These are phyloP conservation scores for Periplaneta americana DNA, from an alignment of 1,140 invertebrate species.

Conservation along the genomic window DNA sequence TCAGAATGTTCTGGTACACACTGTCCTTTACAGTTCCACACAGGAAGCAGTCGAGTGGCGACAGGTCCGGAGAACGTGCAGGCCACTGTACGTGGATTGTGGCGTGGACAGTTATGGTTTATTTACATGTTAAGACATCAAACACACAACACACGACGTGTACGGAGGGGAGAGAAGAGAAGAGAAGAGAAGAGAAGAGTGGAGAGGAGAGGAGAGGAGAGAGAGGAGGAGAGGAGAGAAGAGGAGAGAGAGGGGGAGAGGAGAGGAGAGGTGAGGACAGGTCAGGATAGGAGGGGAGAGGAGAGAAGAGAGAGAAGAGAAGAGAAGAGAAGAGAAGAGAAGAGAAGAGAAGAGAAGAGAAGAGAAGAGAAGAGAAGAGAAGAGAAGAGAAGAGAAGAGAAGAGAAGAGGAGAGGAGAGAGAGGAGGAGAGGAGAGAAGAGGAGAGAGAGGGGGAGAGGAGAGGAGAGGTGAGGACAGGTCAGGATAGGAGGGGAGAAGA, in stretches of 20 bases:
- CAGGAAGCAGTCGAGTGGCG: no score
- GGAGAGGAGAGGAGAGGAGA: constrained; percentile 15
- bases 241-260: not conserved
- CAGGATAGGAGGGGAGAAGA: not conserved
- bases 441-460: not conserved
- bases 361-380: no score
- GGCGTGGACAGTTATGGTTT: no score
- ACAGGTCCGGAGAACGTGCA: no score
- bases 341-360: not conserved
- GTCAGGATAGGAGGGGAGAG: not conserved
- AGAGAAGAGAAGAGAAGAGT: constrained; percentile 21
- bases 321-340: not conserved
- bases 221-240: not conserved
- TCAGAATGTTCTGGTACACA: no score
- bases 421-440: not conserved
- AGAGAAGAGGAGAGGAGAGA: not conserved
- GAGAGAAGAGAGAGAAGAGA: not conserved
- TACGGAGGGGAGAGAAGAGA: constrained; percentile 28
- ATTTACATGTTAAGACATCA: no score
- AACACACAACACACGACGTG: no score
- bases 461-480: not conserved
- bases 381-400: no score
- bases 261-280: not conserved
- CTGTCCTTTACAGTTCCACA: no score
- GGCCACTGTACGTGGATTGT: no score